Evolutionary conservation across 1,140 invertebrate species (phyloP).

Genomic region (Hyphantria cunea): DNA sequence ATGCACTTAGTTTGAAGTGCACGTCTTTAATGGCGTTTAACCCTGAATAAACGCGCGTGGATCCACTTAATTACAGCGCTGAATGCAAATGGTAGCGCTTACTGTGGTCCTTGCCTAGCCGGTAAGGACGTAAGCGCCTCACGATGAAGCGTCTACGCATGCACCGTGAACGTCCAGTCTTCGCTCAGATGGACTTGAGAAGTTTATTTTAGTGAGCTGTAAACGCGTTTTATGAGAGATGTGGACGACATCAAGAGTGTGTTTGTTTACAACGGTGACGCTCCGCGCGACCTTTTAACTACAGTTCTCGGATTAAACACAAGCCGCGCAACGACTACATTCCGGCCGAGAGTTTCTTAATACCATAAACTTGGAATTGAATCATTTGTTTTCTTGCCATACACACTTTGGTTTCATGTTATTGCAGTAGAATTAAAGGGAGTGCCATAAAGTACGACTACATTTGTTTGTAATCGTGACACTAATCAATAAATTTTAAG

Average conservation of each 20-base stretch:
- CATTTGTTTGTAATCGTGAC: too few relatives aligned
- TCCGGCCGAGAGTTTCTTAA: background rate
- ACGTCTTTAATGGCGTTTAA: slow-evolving; percentile 13
- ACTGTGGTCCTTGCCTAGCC: background rate
- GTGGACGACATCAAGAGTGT: background rate
- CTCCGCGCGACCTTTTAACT: background rate
- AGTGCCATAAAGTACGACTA: too few relatives aligned
- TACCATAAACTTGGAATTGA: slow-evolving; percentile 3
- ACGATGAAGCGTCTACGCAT: too few relatives aligned
- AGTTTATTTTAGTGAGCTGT: background rate
- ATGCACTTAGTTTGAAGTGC: slow-evolving; percentile 29
- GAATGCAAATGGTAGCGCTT: slow-evolving; percentile 2
- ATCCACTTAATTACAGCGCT: slow-evolving; percentile 16
- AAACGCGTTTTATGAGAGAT: background rate
- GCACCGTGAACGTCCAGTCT: too few relatives aligned
- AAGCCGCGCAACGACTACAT: background rate
- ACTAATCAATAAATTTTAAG: too few relatives aligned
- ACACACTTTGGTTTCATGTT: background rate
- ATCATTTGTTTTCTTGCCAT: slow-evolving; percentile 2
- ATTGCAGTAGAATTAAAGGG: background rate
- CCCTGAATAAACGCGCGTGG: slow-evolving; percentile 20
- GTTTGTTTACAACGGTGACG: background rate
- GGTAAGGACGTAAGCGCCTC: too few relatives aligned
- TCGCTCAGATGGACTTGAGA: background rate
- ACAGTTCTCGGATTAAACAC: slow-evolving; percentile 1